These are phyloP conservation scores for Lepus europaeus DNA, from an alignment of 2,113 vertebrate species.

Conservation along the genomic window DNA sequence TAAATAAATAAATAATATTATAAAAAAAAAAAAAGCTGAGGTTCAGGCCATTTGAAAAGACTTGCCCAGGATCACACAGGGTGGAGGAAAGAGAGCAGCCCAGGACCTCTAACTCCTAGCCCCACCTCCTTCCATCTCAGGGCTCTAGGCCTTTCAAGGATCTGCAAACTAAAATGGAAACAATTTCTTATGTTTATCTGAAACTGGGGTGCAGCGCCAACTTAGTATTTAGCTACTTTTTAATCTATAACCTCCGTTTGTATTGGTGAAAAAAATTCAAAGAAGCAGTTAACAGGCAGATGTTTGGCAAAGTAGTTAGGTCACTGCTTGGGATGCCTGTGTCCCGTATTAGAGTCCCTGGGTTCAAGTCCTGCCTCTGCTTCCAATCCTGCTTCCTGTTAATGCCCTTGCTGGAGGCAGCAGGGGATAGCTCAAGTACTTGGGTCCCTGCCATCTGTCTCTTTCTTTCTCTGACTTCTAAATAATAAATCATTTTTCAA, in stretches of 20 bases:
- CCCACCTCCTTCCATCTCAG: neutral
- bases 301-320: too few species aligned
- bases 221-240: neutral
- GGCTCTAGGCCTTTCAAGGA: neutral
- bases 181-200: neutral
- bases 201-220: neutral
- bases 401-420: too few species aligned
- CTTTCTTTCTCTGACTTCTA: too few species aligned
- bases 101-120: neutral
- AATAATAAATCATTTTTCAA: too few species aligned
- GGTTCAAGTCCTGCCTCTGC: too few species aligned
- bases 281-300: too few species aligned
- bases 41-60: neutral
- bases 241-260: neutral
- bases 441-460: too few species aligned
- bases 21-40: neutral
- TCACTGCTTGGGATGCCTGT: too few species aligned
- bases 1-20: too few species aligned
- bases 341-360: too few species aligned
- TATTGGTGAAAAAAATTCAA: neutral
- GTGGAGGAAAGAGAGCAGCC: neutral
- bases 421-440: too few species aligned
- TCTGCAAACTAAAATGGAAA: neutral
- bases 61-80: neutral
- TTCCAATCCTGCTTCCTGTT: too few species aligned